phyloP scores from a whole-genome alignment of 2,113 vertebrate species.

The Takifugu bimaculatus region DNA sequence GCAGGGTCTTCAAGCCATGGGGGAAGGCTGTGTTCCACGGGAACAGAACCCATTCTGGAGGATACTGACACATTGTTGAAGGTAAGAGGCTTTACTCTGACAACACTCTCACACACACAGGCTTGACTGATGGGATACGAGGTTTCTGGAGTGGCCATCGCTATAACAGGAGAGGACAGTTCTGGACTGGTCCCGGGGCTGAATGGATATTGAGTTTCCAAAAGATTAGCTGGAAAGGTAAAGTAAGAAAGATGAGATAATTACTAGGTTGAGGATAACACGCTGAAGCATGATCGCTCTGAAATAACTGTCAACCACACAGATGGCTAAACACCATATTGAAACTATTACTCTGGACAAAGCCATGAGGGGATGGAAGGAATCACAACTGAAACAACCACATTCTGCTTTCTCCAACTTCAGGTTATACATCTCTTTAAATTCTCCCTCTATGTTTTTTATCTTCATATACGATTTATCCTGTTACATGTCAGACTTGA shows the following conservation, averaged over 20 bases:
- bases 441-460: too few relatives aligned
- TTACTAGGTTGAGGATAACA: not conserved
- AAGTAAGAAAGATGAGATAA: conserved; percentile 7
- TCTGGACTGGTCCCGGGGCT: conserved; percentile 67
- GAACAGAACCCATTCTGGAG: conserved; percentile 10
- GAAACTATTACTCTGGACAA: too few relatives aligned
- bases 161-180: conserved; percentile 43
- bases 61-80: conserved; percentile 15
- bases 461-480: too few relatives aligned
- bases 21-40: conserved; percentile 14
- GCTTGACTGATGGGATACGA: conserved; percentile 22
- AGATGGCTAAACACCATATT: not conserved
- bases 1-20: conserved; percentile 3
- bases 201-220: conserved; percentile 56
- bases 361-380: too few relatives aligned
- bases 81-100: conserved; percentile 17
- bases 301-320: not conserved
- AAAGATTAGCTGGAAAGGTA: conserved; percentile 53
- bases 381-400: too few relatives aligned
- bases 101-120: conserved; percentile 19
- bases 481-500: too few relatives aligned
- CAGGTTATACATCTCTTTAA: too few relatives aligned
- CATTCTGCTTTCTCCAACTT: too few relatives aligned
- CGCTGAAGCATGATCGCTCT: not conserved
- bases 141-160: conserved; percentile 28